phyloP scores from a whole-genome alignment of 2,113 vertebrate genomes.

The Psittacus erithacus region DNA sequence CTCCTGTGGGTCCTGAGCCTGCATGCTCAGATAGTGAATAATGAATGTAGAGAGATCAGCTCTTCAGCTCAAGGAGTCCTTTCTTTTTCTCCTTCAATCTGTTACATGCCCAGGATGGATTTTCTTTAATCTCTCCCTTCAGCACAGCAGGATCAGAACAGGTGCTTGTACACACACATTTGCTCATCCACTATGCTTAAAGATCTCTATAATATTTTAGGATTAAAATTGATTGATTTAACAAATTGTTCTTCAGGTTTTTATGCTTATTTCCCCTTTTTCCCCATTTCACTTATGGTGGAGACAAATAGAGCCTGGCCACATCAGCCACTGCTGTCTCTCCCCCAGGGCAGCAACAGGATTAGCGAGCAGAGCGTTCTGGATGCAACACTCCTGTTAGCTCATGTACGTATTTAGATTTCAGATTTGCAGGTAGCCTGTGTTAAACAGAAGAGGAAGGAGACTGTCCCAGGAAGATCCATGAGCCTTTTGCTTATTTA shows the following conservation, averaged over 20 bases:
- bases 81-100: neutral
- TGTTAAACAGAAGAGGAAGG: neutral
- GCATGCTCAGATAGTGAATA: neutral
- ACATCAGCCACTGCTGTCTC: fast-evolving
- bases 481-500: neutral
- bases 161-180: too few relatives aligned
- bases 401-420: neutral
- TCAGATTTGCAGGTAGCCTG: neutral
- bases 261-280: neutral
- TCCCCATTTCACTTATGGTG: neutral
- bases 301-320: neutral
- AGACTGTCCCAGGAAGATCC: neutral
- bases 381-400: neutral
- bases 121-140: neutral
- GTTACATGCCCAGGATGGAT: neutral
- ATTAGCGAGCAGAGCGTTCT: neutral
- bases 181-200: neutral
- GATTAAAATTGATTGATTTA: neutral
- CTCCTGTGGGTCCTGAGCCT: neutral
- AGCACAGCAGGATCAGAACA: neutral
- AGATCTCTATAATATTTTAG: neutral
- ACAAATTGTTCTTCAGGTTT: neutral
- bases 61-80: neutral
- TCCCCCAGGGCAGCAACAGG: neutral
- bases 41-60: neutral